phyloP scores from a whole-genome alignment of 2,888 invertebrate genomes.

The Colletes collaris region DNA sequence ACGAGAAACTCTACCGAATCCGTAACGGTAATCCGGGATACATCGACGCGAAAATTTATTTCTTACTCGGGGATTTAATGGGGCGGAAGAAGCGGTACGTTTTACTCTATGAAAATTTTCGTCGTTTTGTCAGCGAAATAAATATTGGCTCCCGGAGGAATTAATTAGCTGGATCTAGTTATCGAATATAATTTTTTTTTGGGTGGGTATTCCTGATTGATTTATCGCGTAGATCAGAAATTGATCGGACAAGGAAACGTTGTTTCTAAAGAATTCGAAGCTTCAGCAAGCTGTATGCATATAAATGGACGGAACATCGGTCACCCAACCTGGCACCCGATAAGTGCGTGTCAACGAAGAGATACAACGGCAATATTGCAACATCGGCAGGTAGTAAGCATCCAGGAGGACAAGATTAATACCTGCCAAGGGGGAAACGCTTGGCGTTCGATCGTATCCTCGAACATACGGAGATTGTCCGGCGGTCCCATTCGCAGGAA shows the following conservation, averaged over 20 bases:
- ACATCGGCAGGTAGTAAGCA: constrained; percentile 8
- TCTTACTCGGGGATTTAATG: no score
- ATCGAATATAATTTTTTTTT: no score
- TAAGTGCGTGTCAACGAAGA: constrained; percentile 34
- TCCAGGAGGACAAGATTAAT: constrained; percentile 40
- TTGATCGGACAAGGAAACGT: neutral
- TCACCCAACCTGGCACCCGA: constrained; percentile 24
- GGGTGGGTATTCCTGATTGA: neutral
- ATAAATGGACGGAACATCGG: constrained; percentile 20
- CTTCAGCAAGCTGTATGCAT: constrained; percentile 4
- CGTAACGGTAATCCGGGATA: neutral
- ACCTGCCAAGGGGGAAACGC: constrained; percentile 7
- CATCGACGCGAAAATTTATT: no score
- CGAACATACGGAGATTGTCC: constrained; percentile 24
- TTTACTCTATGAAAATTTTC: no score
- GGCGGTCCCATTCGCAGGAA: constrained; percentile 8
- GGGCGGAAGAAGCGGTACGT: no score
- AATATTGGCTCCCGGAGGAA: no score
- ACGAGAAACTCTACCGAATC: no score
- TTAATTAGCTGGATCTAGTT: no score
- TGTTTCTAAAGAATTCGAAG: neutral
- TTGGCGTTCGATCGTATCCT: constrained; percentile 17
- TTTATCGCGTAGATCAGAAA: neutral
- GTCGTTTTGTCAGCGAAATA: no score
- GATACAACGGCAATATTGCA: constrained; percentile 32